Evolutionary conservation across 2,797 vertebrate species (phyloP), one percentile per base, ranked within the genome.

Genomic region (Crypturellus tataupa): DNA sequence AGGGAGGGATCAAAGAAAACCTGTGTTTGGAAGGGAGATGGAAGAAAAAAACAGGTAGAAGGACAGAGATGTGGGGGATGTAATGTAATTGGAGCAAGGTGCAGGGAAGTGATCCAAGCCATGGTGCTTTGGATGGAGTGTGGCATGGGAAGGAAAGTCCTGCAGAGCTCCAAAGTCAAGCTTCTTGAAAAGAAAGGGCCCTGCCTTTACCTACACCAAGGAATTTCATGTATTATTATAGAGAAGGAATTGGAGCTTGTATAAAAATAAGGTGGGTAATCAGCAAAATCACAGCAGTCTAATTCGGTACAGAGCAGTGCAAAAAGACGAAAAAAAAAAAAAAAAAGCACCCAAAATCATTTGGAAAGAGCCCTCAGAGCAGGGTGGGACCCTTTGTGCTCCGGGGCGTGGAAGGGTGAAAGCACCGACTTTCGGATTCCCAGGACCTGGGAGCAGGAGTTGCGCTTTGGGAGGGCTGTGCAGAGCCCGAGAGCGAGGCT

Each of bases 301-400:
- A 72, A 29, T 62, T 92, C 64, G 81, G 65, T 72, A 35, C 47
- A 70, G 29, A 70, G 56, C 25, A 60, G 69, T 49, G 68, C 14
- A 46, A 56, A 51, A 63, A 58, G 40, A 49, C 16, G 10, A 11
- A 27, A 33, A 24, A 42, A 60, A 37, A 14, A 25, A 25, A 18
- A 33, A 14, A 10, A 23, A 25, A 18, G 29, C n/a, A 19, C 67
- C 88, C 16, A 24, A 86, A 95, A 90, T 89, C 29, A 72, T 89
- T 77, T 77, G 79, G 60, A 80, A 86, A 63, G n/a, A 84, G 59
- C n/a, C 47, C 77, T 99, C 97, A 99, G 96, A 99, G 98, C 92
- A 99, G 96, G 3, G 98, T 98, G 70, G 99, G 98, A 65, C 98
- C 98, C 96, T 99, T 99, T 92, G 98, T 98, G 92, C 98, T 98